Conservation (phyloP, 2,888 invertebrate genomes). For the Notodonta dromedarius region DNA sequence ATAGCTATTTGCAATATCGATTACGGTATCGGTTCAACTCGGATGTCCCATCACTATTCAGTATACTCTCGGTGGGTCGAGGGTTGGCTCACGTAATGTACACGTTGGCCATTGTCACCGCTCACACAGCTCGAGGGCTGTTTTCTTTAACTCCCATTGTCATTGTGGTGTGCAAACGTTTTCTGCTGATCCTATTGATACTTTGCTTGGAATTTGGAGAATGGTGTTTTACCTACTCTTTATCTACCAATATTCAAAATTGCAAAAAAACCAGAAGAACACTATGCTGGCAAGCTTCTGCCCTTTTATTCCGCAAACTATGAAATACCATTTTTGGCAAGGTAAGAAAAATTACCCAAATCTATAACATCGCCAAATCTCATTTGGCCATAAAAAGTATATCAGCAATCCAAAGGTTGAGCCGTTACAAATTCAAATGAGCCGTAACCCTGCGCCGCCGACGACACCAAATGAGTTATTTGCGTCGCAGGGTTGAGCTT, state of each 20-base stretch:
- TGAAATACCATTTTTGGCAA: no score
- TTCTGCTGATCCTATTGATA: not conserved
- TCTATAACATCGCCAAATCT: not conserved
- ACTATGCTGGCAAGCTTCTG: no score
- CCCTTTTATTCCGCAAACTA: no score
- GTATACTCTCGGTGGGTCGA: not conserved
- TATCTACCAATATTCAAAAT: no score
- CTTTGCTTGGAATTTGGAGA: not conserved
- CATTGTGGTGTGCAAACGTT: constrained; percentile 13
- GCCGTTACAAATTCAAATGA: constrained; percentile 14
- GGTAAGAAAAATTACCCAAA: no score
- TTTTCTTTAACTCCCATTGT: constrained; percentile 16
- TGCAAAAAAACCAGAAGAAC: not conserved
- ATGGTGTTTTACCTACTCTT: not conserved
- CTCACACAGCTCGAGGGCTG: constrained; percentile 5
- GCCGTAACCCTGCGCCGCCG: constrained; percentile 17
- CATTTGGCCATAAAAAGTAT: not conserved
- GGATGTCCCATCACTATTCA: not conserved
- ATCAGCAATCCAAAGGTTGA: constrained; percentile 4
- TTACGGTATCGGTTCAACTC: not conserved
- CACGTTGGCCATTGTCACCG: constrained; percentile 1
- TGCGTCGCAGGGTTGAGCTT: constrained; percentile 28
- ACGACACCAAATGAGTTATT: constrained; percentile 40
- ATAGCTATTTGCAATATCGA: no score
- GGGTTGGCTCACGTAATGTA: constrained; percentile 15